phyloP scores from a whole-genome alignment of 2,113 vertebrate species.

The Telmatochromis sp. region DNA sequence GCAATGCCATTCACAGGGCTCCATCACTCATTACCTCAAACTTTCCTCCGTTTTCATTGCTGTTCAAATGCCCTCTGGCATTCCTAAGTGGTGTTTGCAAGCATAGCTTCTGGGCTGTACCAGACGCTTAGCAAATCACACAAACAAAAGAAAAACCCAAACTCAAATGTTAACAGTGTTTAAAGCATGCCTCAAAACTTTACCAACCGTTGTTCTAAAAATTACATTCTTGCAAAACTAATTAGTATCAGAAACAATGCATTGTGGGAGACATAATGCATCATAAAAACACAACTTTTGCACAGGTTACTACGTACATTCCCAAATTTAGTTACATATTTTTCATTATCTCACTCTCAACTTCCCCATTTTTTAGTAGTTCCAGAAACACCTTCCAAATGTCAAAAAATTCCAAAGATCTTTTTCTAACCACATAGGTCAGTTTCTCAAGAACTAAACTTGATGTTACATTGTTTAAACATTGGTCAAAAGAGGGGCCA shows the following conservation, averaged over 20 bases:
- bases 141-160: background rate
- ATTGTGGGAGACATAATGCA: background rate
- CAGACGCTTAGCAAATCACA: background rate
- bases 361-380: background rate
- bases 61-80: background rate
- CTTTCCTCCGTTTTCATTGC: background rate
- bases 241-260: background rate
- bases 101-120: background rate
- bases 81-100: background rate
- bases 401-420: background rate
- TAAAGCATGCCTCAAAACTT: background rate
- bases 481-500: background rate
- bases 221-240: background rate
- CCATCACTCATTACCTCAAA: constrained; percentile 25
- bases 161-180: background rate
- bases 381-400: background rate
- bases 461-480: background rate
- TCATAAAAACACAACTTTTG: background rate
- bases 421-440: background rate
- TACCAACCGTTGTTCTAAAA: background rate
- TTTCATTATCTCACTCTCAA: background rate
- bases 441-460: background rate
- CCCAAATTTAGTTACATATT: background rate
- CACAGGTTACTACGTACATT: background rate
- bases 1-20: constrained; percentile 4